Conservation (phyloP, 92 coral and sea anemone genomes). For the Isaurus tuberculatus region DNA sequence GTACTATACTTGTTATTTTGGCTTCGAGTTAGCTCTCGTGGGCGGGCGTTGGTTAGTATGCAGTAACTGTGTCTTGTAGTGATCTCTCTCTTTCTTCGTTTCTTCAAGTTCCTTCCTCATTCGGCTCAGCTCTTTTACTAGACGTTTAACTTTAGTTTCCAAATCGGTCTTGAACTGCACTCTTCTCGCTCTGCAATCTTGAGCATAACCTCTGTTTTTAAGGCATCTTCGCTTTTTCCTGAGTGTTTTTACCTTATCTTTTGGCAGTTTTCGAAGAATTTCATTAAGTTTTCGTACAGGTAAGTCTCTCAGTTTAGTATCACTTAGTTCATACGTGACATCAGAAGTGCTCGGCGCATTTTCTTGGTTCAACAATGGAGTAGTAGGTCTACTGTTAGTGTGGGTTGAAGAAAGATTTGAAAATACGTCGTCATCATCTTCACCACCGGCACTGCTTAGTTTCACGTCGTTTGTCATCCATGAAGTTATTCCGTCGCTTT, state of each 20-base stretch:
- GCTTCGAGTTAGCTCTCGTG: not conserved
- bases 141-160: conserved; percentile 33
- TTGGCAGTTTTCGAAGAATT: conserved; percentile 54
- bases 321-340: conserved; percentile 36
- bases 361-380: not conserved
- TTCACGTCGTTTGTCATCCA: not conserved
- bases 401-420: not conserved
- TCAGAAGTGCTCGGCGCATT: conserved; percentile 13
- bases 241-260: conserved; percentile 41
- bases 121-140: conserved; percentile 53
- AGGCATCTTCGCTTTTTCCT: conserved; percentile 71
- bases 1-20: not conserved
- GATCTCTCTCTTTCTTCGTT: conserved; percentile 52
- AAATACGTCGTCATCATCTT: not conserved
- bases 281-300: conserved; percentile 67
- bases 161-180: conserved; percentile 43
- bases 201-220: conserved; percentile 77
- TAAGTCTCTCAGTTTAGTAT: conserved; percentile 59
- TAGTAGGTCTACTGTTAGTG: not conserved
- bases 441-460: not conserved
- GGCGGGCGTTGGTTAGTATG: not conserved
- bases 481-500: not conserved
- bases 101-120: conserved; percentile 27
- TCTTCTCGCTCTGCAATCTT: conserved; percentile 69
- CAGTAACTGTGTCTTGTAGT: not conserved